Evolutionary conservation across 1,140 invertebrate genomes (phyloP), one percentile per base, ranked within the genome.

Genomic region (Argopecten irradians): DNA sequence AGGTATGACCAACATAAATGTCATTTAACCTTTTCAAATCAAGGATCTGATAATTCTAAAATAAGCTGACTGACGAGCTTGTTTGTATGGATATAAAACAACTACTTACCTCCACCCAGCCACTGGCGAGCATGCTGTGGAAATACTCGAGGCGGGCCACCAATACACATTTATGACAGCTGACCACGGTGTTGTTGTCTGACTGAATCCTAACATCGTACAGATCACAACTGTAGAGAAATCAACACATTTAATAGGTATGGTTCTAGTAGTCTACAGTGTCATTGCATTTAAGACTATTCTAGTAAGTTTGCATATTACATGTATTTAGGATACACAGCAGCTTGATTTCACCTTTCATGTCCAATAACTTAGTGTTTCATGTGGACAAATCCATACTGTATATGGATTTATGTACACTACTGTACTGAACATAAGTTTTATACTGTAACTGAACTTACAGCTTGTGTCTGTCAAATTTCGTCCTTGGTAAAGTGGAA

Each of bases 121-220:
- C 96, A 91, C 96, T 96, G 88, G 96, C 96, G 90, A 97, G 96
- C 97, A 98, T 97, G 90, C 97, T 97, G 84, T 96, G 95, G 94
- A 98, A 98, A 95, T 98, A 98, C 84, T 98, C 97, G 7, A 97
- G 94, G 86, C 97, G 94, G 1, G 97, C 97, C 0, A 96, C 96
- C 33, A 98, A 95, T 71, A 98, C 95, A 94, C 97, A 98, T 90
- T 97, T 97, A 93, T 98, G 97, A 55, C 97, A 97, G 5, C 96
- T 94, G 83, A 97, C 95, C n/a, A 95, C 91, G 1, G 94, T 93
- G 14, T 96, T 96, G 93, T 97, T 97, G 83, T 96, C 96, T 87
- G 93, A 89, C 71, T 87, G 35, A 34, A 95, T 93, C 83, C 88
- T 90, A 3, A 95, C 93, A 95, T 98, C 97, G 91, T 96, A 96